A percentile compares a stretch with the other conserved stretches of the same genome.
These are phyloP conservation scores for Rhagonycha fulva DNA, from an alignment of 2,888 invertebrate genomes.

Conservation along the genomic window DNA sequence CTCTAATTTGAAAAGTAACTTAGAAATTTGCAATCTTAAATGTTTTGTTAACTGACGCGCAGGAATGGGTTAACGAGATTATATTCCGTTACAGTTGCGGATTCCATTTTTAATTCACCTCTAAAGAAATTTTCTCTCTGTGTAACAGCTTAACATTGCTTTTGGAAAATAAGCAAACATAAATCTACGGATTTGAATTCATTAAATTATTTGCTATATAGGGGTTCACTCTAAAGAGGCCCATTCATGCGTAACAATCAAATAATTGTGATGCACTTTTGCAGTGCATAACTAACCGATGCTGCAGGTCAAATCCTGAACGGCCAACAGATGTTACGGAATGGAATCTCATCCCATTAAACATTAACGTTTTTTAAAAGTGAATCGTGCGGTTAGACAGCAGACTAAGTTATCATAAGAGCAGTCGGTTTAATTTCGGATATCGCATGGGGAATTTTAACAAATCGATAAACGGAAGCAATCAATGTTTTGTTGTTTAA, in stretches of 20 bases:
- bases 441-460: too few species aligned
- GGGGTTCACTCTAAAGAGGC: not conserved
- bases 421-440: too few species aligned
- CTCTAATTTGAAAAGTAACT: too few species aligned
- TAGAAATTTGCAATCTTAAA: too few species aligned
- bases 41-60: too few species aligned
- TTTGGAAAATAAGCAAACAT: not conserved
- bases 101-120: too few species aligned
- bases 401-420: too few species aligned
- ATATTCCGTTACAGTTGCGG: too few species aligned
- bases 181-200: not conserved
- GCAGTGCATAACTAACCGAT: not conserved
- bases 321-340: not conserved
- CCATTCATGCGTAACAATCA: not conserved
- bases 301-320: not conserved
- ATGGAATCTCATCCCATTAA: not conserved
- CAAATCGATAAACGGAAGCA: not conserved
- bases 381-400: too few species aligned
- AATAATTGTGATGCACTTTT: not conserved
- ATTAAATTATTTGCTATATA: not conserved
- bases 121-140: not conserved
- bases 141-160: not conserved
- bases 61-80: too few species aligned
- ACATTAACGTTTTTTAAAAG: too few species aligned
- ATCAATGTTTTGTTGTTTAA: not conserved